Percentiles rank a stretch among this genome's conserved stretches.
phyloP scores from a whole-genome alignment of 2,113 vertebrate genomes.

The Lepus europaeus region DNA sequence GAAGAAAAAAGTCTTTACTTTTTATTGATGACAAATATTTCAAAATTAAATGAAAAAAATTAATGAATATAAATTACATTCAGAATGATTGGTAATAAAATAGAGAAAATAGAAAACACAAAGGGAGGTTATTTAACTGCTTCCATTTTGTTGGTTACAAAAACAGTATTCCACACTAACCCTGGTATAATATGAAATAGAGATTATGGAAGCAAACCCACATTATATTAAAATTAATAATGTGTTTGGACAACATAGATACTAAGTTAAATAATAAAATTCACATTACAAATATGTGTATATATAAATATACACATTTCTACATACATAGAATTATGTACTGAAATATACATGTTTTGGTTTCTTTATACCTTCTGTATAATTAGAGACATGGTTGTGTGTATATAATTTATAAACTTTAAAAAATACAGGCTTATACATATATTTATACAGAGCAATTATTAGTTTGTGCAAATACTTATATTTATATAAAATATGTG shows the following conservation, averaged over 20 bases:
- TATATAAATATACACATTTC: too few relatives aligned
- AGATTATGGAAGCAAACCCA: not conserved
- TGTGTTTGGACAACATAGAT: not conserved
- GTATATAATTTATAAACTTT: too few relatives aligned
- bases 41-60: not conserved
- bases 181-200: not conserved
- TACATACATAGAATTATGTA: not conserved
- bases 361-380: too few relatives aligned
- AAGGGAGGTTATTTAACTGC: not conserved
- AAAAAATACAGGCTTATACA: too few relatives aligned
- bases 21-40: not conserved
- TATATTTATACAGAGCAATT: too few relatives aligned
- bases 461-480: too few relatives aligned
- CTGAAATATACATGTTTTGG: too few relatives aligned
- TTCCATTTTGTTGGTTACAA: not conserved
- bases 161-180: not conserved
- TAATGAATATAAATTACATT: not conserved
- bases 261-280: not conserved
- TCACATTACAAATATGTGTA: not conserved
- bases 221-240: not conserved
- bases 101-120: not conserved
- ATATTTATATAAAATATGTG: too few relatives aligned
- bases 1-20: not conserved
- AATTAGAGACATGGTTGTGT: too few relatives aligned
- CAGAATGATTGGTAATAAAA: not conserved